These are phyloP conservation scores for Yasuhikotakia modesta DNA, from an alignment of 2,797 vertebrate genomes.

Conservation along the genomic window DNA sequence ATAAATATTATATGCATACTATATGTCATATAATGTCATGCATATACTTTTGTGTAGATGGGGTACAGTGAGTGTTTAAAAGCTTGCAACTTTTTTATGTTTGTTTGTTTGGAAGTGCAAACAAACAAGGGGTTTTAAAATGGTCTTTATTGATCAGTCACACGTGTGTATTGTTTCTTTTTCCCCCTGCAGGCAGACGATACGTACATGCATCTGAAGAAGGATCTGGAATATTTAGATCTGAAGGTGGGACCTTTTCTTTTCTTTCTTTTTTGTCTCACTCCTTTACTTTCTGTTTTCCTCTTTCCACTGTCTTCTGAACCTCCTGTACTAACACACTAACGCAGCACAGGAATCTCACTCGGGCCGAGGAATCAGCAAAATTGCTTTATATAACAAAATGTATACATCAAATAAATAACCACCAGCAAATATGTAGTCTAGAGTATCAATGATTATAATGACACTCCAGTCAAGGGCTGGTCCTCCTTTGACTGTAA, in stretches of 20 bases:
- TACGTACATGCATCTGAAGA: conserved; percentile 93
- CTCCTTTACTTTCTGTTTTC: neutral
- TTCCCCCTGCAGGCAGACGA: conserved; percentile 83
- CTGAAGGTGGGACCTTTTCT: conserved; percentile 83
- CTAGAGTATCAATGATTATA: neutral
- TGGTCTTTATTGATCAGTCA: conserved; percentile 5
- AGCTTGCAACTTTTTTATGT: too few relatives aligned
- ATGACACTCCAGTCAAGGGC: neutral
- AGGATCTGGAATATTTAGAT: conserved; percentile 94
- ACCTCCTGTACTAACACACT: conserved; percentile 19
- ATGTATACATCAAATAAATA: too few relatives aligned
- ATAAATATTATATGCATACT: too few relatives aligned
- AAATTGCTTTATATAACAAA: neutral
- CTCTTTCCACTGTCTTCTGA: conserved; percentile 15
- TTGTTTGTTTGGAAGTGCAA: neutral
- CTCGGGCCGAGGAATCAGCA: neutral
- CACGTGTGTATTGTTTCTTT: conserved; percentile 32
- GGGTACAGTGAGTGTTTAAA: too few relatives aligned
- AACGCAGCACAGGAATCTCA: conserved; percentile 8
- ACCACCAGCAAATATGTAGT: too few relatives aligned
- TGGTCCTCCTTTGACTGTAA: neutral
- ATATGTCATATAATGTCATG: too few relatives aligned
- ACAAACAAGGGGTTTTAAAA: neutral
- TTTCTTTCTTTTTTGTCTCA: neutral
- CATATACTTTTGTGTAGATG: too few relatives aligned